Base-by-base conservation (phyloP, 1,140 invertebrate genomes). In the Cyclargus thomasi region DNA sequence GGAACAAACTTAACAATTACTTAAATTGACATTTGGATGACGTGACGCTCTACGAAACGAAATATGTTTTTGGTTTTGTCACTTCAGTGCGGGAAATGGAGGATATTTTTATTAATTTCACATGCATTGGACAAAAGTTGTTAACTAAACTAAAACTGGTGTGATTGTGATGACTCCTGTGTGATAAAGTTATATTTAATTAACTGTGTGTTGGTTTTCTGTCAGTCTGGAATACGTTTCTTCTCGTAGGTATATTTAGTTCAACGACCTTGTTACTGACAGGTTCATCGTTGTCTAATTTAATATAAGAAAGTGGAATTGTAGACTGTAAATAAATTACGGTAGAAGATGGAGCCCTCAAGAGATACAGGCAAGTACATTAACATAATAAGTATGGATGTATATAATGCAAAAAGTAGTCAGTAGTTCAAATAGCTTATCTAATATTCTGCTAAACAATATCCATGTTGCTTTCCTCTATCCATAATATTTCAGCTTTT, bases 251-350 rank as follows among this genome's bases (percentile, higher is more conserved):
- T 90, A 88, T 90, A 90, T 90, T 88, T 89, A 89, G 88, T 90
- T 90, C 88, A 90, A 84, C 86, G 88, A 90, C 88, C 88, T 90
- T 90, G 88, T 89, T 89, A 81, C 88, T 90, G 88, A 90, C 86
- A 90, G 88, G 88, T 89, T 88, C 86, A 89, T 90, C 85, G 83
- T 85, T 87, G 83, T 82, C 84, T 83, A 79, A 85, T 86, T 74
- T 86, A 77, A 83, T 88, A 82, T 83, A 90, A 82, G 81, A 88
- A 87, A 90, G 87, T 90, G 81, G 73, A 85, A 74, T 78, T 81
- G 74, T 78, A 81, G 73, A 77, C 72, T 72, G 77, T 78, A 85
- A 81, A 75, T 81, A 81, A 80, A 78, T 80, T 78, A 73, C 71
- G 66, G 62, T 68, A 68, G 70, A 88, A 69, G 79, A 90, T 90